These are phyloP conservation scores for Maccullochella peelii DNA, from an alignment of 2,113 vertebrate species.

Conservation along the genomic window DNA sequence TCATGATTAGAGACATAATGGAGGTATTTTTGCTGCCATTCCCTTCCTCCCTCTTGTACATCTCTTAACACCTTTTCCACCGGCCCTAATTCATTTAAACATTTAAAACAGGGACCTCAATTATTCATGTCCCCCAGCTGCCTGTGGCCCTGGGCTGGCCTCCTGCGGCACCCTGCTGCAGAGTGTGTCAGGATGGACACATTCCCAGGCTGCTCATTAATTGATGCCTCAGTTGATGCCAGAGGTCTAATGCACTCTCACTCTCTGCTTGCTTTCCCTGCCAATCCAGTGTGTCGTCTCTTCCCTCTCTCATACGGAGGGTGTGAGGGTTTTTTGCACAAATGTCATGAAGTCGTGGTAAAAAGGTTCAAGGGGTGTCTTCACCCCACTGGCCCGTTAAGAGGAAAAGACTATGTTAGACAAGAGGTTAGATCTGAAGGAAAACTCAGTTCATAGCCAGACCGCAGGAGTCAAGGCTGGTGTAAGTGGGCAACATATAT, in stretches of 20 bases:
- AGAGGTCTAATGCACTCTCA: slow-evolving; percentile 77
- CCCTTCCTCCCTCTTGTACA: slow-evolving; percentile 38
- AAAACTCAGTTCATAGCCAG: slow-evolving; percentile 31
- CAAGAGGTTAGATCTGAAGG: slow-evolving; percentile 50
- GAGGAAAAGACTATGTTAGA: slow-evolving; percentile 52
- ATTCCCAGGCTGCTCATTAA: slow-evolving; percentile 80
- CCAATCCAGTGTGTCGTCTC: slow-evolving; percentile 42
- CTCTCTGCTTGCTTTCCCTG: slow-evolving; percentile 40
- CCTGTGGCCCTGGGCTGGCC: slow-evolving; percentile 61
- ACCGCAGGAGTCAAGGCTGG: slow-evolving; percentile 26
- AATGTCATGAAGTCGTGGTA: slow-evolving; percentile 54
- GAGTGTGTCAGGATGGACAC: slow-evolving; percentile 80
- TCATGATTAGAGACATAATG: slow-evolving; percentile 51
- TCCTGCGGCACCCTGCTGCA: slow-evolving; percentile 52
- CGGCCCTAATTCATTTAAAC: slow-evolving; percentile 75
- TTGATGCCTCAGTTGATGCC: slow-evolving; percentile 72
- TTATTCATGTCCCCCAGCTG: slow-evolving; percentile 76
- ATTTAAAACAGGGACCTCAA: slow-evolving; percentile 75
- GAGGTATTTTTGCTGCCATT: slow-evolving; percentile 46
- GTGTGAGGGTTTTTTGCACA: slow-evolving; percentile 40
- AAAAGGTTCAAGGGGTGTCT: slow-evolving; percentile 51
- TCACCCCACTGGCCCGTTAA: slow-evolving; percentile 40
- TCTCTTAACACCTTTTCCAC: slow-evolving; percentile 65
- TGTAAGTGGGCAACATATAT: slow-evolving; percentile 37
- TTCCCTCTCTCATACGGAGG: slow-evolving; percentile 36